A percentile compares a stretch with the other conserved stretches of the same genome.
Evolutionary conservation across 2,113 vertebrate genomes (phyloP).

Genomic region (Platycercus adscitus): DNA sequence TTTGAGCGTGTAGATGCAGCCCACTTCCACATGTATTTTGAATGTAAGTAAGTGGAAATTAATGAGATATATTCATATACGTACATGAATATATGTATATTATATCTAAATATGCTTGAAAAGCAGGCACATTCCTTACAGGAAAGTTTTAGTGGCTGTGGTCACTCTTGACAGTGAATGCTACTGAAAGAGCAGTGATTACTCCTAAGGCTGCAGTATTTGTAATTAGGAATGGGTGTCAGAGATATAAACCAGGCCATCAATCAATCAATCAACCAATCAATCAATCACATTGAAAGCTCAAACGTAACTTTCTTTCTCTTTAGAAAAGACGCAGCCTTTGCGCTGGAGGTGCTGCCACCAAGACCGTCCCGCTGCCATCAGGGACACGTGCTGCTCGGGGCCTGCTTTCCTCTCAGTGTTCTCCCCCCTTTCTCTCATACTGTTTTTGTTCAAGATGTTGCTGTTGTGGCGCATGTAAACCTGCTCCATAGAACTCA

Average conservation of each 20-base stretch:
- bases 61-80: neutral
- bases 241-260: neutral
- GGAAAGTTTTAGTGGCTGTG: neutral
- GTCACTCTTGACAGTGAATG: neutral
- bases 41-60: neutral
- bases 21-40: neutral
- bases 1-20: neutral
- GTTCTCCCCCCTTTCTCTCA: neutral
- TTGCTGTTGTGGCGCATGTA: slow-evolving; percentile 6
- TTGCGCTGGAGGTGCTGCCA: neutral
- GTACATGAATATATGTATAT: neutral
- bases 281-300: neutral
- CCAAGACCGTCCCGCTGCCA: neutral
- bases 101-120: neutral
- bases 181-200: neutral
- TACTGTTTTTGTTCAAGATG: neutral
- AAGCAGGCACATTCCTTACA: neutral
- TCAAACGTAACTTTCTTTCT: neutral
- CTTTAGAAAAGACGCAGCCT: slow-evolving; percentile 51
- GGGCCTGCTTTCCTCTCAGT: neutral
- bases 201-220: neutral
- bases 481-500: neutral
- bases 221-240: neutral
- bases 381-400: neutral
- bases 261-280: no score